Evolutionary conservation across 2,113 vertebrate genomes (phyloP).

Genomic region (Corydoras sp.): DNA sequence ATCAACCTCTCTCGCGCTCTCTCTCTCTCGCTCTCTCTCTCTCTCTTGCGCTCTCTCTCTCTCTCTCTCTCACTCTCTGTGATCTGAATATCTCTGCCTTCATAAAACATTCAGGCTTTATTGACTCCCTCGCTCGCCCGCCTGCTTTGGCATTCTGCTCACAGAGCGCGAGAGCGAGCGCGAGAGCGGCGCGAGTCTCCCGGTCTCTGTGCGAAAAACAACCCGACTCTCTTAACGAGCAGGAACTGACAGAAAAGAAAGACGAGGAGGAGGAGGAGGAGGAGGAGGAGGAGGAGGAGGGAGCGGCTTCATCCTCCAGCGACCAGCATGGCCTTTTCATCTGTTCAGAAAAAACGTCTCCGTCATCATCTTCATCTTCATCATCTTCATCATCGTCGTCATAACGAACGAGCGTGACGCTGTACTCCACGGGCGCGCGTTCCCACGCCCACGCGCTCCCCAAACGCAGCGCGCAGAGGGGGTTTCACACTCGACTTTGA

Average conservation of each 20-base stretch:
- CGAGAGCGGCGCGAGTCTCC: constrained; percentile 47
- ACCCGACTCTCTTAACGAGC: constrained; percentile 36
- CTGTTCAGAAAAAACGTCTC: constrained; percentile 15
- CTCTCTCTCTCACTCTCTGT: constrained; percentile 63
- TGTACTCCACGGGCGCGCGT: constrained; percentile 1
- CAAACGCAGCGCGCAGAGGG: not conserved
- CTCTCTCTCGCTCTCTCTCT: constrained; percentile 62
- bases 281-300: not conserved
- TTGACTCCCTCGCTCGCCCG: constrained; percentile 69
- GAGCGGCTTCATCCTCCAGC: constrained; percentile 17
- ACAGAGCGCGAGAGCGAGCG: constrained; percentile 50
- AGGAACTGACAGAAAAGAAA: constrained; percentile 12
- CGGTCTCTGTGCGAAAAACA: constrained; percentile 35
- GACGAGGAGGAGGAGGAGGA: constrained; percentile 4
- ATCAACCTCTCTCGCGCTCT: constrained; percentile 43
- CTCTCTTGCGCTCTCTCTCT: constrained; percentile 56
- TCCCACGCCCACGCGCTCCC: not conserved
- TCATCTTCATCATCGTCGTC: no score
- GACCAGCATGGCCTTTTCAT: constrained; percentile 15
- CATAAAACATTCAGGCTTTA: constrained; percentile 85
- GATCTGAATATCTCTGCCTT: constrained; percentile 86
- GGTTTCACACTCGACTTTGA: no score
- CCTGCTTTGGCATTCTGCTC: constrained; percentile 61
- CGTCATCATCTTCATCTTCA: not conserved
- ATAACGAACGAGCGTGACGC: not conserved